Evolutionary conservation across 2,888 invertebrate genomes (phyloP).

Genomic region (Trichogramma evanescens): DNA sequence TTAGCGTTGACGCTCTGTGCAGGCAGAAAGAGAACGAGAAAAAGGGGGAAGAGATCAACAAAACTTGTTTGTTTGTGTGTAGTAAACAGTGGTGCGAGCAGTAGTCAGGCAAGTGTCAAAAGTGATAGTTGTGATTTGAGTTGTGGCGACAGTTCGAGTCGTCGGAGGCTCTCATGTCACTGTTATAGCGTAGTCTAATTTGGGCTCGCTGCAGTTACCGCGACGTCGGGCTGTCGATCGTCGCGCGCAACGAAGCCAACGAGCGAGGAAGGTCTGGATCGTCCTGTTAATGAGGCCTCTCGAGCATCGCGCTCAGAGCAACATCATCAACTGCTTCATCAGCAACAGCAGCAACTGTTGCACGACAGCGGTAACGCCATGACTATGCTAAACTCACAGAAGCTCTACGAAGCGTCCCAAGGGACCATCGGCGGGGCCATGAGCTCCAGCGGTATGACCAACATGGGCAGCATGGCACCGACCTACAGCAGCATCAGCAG

Average conservation of each 20-base stretch:
- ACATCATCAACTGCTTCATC: neutral
- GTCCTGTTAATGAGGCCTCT: neutral
- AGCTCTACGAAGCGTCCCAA: slow-evolving; percentile 40
- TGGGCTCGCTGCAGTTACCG: too few species aligned
- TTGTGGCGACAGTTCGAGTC: too few species aligned
- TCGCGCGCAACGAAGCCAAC: neutral
- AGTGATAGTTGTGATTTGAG: too few species aligned
- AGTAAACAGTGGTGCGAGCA: too few species aligned
- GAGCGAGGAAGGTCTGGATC: neutral
- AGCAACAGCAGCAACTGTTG: neutral
- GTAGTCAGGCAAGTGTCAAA: too few species aligned
- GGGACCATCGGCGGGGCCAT: slow-evolving; percentile 40
- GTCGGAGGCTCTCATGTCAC: too few species aligned
- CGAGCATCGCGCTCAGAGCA: neutral
- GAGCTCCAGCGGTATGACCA: slow-evolving; percentile 41
- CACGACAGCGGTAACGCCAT: slow-evolving; percentile 21
- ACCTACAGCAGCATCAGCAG: slow-evolving; percentile 71
- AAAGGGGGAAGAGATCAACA: too few species aligned
- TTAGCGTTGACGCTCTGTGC: too few species aligned
- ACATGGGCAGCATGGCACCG: slow-evolving; percentile 58
- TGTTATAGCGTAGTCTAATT: too few species aligned
- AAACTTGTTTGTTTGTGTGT: too few species aligned
- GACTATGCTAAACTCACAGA: slow-evolving; percentile 46
- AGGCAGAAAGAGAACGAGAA: too few species aligned
- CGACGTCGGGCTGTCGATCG: too few species aligned